Percentiles rank a stretch among this genome's conserved stretches.
Evolutionary conservation across 2,888 invertebrate species (phyloP).

Genomic region (Leptopilina drosophilae): DNA sequence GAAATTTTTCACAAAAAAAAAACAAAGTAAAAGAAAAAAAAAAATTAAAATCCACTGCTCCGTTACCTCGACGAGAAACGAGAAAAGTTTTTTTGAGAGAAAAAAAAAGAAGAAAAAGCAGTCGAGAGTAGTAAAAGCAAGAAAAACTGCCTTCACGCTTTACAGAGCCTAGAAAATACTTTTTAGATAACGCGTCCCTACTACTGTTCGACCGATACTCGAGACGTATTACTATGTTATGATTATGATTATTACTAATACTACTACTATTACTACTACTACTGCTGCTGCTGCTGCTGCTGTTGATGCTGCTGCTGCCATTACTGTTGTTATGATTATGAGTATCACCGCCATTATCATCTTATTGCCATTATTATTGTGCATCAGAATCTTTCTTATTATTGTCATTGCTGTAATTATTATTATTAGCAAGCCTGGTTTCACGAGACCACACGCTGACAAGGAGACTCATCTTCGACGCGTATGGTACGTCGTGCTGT

Average conservation of each 20-base stretch:
- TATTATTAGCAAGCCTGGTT: conserved; percentile 58
- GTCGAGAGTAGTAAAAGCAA: conserved; percentile 53
- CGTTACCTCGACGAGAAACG: conserved; percentile 17
- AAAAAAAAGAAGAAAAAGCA: conserved; percentile 42
- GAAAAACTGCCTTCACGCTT: conserved; percentile 56
- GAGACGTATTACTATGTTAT: conserved; percentile 57
- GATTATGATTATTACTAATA: conserved; percentile 57
- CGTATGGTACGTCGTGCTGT: conserved; percentile 39
- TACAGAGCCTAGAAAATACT: conserved; percentile 53
- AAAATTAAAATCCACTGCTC: conserved; percentile 13
- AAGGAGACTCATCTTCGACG: conserved; percentile 34
- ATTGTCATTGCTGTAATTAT: conserved; percentile 58
- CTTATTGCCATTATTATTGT: conserved; percentile 60
- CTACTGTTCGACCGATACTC: conserved; percentile 60
- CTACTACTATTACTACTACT: conserved; percentile 57
- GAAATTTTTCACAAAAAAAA: neutral
- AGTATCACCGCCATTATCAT: conserved; percentile 56
- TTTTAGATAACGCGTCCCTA: conserved; percentile 53
- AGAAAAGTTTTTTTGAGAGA: neutral
- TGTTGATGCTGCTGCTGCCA: conserved; percentile 54
- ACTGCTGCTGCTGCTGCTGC: conserved; percentile 46
- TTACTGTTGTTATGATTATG: conserved; percentile 57
- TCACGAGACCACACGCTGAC: conserved; percentile 54
- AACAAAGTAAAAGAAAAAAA: too few relatives aligned
- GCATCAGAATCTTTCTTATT: conserved; percentile 57